phyloP scores from a whole-genome alignment of 2,113 vertebrate genomes.

The Rhinopomastus cyanomelas region DNA sequence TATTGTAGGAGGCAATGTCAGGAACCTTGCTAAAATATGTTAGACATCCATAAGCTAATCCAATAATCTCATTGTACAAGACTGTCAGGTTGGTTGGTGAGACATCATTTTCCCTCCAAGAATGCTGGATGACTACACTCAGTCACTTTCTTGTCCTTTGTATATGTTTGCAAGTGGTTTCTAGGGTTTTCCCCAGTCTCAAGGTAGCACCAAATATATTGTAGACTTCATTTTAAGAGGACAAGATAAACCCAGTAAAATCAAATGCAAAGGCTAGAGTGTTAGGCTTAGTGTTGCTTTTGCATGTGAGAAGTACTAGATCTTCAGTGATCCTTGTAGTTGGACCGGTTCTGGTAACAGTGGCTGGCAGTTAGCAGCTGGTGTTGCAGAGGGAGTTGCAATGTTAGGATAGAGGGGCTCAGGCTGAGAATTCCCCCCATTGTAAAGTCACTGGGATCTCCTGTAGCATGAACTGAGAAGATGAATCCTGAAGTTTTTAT shows the following conservation, averaged over 20 bases:
- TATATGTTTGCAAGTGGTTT: not conserved
- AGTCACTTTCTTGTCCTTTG: not conserved
- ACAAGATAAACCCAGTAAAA: not conserved
- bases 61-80: not conserved
- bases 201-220: not conserved
- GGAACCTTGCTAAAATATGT: not conserved
- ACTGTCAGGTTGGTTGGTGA: not conserved
- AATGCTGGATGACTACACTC: not conserved
- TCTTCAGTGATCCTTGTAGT: not conserved
- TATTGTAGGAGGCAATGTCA: not conserved
- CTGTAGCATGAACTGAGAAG: not conserved
- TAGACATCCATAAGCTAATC: not conserved
- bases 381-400: not conserved
- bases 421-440: not conserved
- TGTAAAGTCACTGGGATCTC: not conserved
- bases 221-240: not conserved
- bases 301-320: not conserved
- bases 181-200: not conserved
- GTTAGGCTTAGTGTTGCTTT: not conserved
- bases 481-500: not conserved
- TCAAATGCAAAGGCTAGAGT: not conserved
- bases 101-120: not conserved
- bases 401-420: not conserved
- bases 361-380: not conserved
- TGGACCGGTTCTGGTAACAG: not conserved